A percentile compares a stretch with the other conserved stretches of the same genome.
Conservation (phyloP, 1,140 invertebrate species). For the Drusus annulatus region DNA sequence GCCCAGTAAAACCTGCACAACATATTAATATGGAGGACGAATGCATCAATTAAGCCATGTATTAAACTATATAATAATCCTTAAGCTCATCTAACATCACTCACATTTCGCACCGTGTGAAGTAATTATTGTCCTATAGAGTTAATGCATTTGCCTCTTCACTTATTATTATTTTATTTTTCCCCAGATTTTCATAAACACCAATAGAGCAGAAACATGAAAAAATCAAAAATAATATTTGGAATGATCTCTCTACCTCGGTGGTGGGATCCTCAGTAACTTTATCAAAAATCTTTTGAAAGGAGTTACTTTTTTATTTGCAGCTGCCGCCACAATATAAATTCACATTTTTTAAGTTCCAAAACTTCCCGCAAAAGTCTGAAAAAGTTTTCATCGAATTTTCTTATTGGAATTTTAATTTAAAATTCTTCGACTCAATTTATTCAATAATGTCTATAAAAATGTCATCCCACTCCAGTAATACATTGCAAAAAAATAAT, state of each 20-base stretch:
- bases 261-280: slow-evolving; percentile 3
- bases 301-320: slow-evolving; percentile 35
- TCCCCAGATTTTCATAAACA: too few species aligned
- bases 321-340: slow-evolving; percentile 41
- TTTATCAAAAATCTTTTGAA: slow-evolving; percentile 29
- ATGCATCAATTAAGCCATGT: too few species aligned
- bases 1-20: too few species aligned
- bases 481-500: too few species aligned
- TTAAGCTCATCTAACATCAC: too few species aligned
- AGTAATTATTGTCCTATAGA: too few species aligned
- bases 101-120: too few species aligned
- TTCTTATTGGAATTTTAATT: slow-evolving; percentile 38
- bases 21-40: too few species aligned
- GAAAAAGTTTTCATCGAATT: slow-evolving; percentile 33
- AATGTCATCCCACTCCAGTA: slow-evolving; percentile 4
- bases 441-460: slow-evolving; percentile 9
- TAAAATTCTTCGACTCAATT: slow-evolving; percentile 9
- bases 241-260: not conserved
- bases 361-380: not conserved
- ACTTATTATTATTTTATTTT: too few species aligned
- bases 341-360: slow-evolving; percentile 40
- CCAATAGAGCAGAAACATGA: not conserved
- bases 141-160: too few species aligned
- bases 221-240: slow-evolving; percentile 19
- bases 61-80: too few species aligned